Evolutionary conservation across 2,113 vertebrate species (phyloP), one percentile per base, ranked within the genome.

Genomic region (Brienomyrus longianalis): DNA sequence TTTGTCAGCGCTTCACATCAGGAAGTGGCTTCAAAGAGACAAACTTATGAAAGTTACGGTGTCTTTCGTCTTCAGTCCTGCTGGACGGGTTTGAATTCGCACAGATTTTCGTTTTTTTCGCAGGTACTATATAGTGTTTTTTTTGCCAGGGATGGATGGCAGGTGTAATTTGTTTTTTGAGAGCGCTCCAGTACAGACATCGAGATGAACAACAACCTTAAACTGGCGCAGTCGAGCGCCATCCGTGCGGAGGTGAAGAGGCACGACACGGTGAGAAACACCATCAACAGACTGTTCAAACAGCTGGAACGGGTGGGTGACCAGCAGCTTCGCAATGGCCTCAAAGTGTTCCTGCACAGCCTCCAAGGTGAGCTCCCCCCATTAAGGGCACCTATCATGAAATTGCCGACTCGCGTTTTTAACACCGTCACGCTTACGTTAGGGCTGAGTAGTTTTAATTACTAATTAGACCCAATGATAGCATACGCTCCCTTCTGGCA

Each of bases 241-340:
- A 96, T 97, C 89, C 94, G 94, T 59, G 93, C 95, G 0, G 97
- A 97, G 93, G 94, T 97, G 66, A 95, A 94, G 92, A 93, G 96
- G 88, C 92, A 97, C 21, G 95, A 96, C 0, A 93, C 93, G 13
- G 92, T 96, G 31, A 95, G 96, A 91, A 94, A 86, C 5, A 95
- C 94, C 7, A 87, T 97, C 86, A 94, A 90, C 90, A 94, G 92
- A 90, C 92, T 97, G 5, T 92, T 89, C 54, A 96, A 94, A 89
- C 94, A 97, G 92, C 91, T 96, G 89, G 96, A 95, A 27, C 93
- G 94, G 21, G 95, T 97, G 1, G 66, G 31, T 0, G 95, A 97
- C 59, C 93, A 91, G 1, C 94, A 93, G 90, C 95, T 97, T n/a
- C 95, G 94, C 39, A 94, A 91, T 0, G 95, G 92, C 80, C 93